A percentile compares a stretch with the other conserved stretches of the same genome.
Conservation (phyloP, 2,888 invertebrate genomes). For the Pandemis corylana region DNA sequence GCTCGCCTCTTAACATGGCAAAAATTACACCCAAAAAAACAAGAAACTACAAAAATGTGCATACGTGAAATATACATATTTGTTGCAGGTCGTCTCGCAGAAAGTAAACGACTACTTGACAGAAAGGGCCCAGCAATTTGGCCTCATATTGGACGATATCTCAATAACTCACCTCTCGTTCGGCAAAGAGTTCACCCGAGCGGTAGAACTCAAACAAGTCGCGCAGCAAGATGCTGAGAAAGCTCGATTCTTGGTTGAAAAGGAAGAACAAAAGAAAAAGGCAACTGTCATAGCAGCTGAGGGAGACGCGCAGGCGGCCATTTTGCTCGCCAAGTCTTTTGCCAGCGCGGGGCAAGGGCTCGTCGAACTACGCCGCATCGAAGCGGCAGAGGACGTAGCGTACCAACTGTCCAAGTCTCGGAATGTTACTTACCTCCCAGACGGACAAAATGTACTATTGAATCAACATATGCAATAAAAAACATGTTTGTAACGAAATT, state of each 20-base stretch:
- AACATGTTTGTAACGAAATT: background rate
- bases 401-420: constrained; percentile 94
- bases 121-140: constrained; percentile 94
- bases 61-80: too few relatives aligned
- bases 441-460: constrained; percentile 90
- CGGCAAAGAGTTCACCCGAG: constrained; percentile 96
- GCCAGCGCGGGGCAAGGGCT: constrained; percentile 96
- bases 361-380: constrained; percentile 96
- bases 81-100: constrained; percentile 84
- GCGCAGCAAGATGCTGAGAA: constrained; percentile 98
- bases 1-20: too few relatives aligned
- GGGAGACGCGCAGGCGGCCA: constrained; percentile 96
- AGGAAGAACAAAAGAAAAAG: constrained; percentile 97
- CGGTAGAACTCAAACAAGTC: constrained; percentile 98
- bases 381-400: constrained; percentile 98
- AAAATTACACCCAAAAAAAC: too few relatives aligned
- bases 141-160: constrained; percentile 96
- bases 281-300: constrained; percentile 94
- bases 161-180: constrained; percentile 98
- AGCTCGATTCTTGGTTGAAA: constrained; percentile 96
- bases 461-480: constrained; percentile 58
- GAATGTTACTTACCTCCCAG: constrained; percentile 95
- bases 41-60: too few relatives aligned
- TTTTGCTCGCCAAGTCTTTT: constrained; percentile 93
- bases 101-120: constrained; percentile 93